Evolutionary conservation across 2,888 invertebrate genomes (phyloP).

Genomic region (Leuctra nigra): DNA sequence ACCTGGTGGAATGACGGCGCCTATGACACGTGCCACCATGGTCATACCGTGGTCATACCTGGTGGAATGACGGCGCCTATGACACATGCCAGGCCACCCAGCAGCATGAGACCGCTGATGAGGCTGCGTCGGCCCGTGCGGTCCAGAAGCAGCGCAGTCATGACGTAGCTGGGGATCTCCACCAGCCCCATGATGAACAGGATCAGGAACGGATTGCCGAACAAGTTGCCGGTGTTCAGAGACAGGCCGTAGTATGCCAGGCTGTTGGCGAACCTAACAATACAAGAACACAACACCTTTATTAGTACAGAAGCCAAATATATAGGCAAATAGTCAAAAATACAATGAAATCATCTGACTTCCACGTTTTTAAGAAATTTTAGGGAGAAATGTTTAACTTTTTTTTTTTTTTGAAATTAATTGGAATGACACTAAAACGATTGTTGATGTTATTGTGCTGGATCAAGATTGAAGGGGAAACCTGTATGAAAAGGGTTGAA

Average conservation of each 20-base stretch:
- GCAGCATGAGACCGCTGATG: constrained; percentile 68
- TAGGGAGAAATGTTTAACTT: no score
- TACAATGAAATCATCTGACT: no score
- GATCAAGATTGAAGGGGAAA: no score
- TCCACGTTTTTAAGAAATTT: no score
- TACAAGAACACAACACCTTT: no score
- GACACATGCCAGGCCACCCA: constrained; percentile 71
- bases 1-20: not conserved
- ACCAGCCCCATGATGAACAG: constrained; percentile 67
- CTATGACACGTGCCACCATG: not conserved
- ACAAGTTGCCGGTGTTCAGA: constrained; percentile 69
- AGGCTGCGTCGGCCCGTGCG: constrained; percentile 66
- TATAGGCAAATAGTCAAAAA: no score
- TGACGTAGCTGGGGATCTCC: constrained; percentile 72
- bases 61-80: constrained; percentile 60
- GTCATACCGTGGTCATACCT: constrained; percentile 45
- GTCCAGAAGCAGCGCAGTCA: constrained; percentile 66
- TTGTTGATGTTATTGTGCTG: no score
- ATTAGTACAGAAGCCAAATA: no score
- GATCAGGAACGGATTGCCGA: constrained; percentile 74
- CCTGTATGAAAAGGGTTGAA: no score
- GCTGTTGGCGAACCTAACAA: constrained; percentile 69
- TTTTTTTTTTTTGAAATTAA: no score
- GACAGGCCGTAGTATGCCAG: constrained; percentile 81
- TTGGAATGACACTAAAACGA: no score